Evolutionary conservation across 2,797 vertebrate genomes (phyloP).

Genomic region (Falco columbarius): DNA sequence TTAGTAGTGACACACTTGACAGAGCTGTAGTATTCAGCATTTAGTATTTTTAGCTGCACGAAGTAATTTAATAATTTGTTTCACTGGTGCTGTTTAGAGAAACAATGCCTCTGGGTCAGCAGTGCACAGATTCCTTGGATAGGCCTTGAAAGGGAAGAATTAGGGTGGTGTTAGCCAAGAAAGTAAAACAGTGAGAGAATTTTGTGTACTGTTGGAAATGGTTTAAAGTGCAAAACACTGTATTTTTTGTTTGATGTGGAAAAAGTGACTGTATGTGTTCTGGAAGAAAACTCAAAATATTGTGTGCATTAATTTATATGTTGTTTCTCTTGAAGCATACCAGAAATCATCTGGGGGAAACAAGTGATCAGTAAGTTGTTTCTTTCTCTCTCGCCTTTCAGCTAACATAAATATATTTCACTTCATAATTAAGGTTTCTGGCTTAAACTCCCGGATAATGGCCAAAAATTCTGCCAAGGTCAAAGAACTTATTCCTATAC

Average conservation of each 20-base stretch:
- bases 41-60: slow-evolving; percentile 66
- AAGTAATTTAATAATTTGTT: slow-evolving; percentile 63
- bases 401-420: slow-evolving; percentile 28
- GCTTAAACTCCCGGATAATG: not conserved
- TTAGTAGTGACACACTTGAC: slow-evolving; percentile 19
- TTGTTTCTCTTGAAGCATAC: slow-evolving; percentile 63
- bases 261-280: slow-evolving; percentile 46
- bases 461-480: slow-evolving; percentile 27
- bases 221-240: slow-evolving; percentile 54
- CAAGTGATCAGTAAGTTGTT: not conserved
- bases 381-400: not conserved
- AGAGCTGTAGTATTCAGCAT: slow-evolving; percentile 34
- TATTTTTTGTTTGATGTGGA: slow-evolving; percentile 67
- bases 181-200: slow-evolving; percentile 72
- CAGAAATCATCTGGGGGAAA: slow-evolving; percentile 32
- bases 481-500: not conserved
- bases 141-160: slow-evolving; percentile 59
- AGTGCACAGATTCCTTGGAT: slow-evolving; percentile 67
- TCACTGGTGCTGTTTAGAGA: slow-evolving; percentile 61
- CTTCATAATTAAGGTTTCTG: slow-evolving; percentile 17
- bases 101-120: slow-evolving; percentile 66
- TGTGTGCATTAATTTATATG: slow-evolving; percentile 62
- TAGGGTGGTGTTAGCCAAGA: slow-evolving; percentile 59
- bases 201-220: slow-evolving; percentile 68
- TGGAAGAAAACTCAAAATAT: slow-evolving; percentile 64